Conservation (phyloP, 92 coral and sea anemone genomes). For the Nematostella vectensis region DNA sequence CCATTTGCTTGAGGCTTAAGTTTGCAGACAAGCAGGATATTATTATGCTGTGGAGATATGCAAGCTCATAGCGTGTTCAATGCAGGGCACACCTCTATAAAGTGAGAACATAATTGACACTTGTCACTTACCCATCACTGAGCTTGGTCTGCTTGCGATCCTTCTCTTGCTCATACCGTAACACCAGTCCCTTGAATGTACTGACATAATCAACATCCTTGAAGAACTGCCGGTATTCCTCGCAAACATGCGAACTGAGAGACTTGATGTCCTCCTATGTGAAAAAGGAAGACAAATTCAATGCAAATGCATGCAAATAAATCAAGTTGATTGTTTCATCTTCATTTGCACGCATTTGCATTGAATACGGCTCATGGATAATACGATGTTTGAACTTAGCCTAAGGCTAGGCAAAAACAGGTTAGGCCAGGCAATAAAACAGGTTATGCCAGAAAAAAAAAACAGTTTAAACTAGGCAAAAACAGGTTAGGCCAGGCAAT, state of each 20-base stretch:
- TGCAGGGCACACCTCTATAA: too few species aligned
- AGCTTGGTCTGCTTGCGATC: conserved; percentile 79
- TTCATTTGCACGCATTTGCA: too few species aligned
- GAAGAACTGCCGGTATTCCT: conserved; percentile 72
- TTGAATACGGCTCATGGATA: too few species aligned
- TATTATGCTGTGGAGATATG: too few species aligned
- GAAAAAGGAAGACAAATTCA: too few species aligned
- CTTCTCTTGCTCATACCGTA: conserved; percentile 85
- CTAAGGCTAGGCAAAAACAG: background rate
- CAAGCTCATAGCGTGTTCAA: too few species aligned
- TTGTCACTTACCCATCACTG: conserved; percentile 56
- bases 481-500: background rate
- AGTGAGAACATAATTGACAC: too few species aligned
- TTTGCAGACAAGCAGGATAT: too few species aligned
- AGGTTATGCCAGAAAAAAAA: conserved; percentile 1
- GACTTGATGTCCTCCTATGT: conserved; percentile 91
- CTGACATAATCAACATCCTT: conserved; percentile 82
- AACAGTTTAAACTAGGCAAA: background rate
- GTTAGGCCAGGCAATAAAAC: background rate
- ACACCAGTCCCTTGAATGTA: conserved; percentile 90
- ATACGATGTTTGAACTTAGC: too few species aligned
- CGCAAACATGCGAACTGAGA: conserved; percentile 77
- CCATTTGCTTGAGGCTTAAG: too few species aligned
- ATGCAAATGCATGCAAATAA: too few species aligned
- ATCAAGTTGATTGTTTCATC: too few species aligned